Evolutionary conservation across 2,113 vertebrate genomes (phyloP).

Genomic region (Protobothrops mucrosquamatus): DNA sequence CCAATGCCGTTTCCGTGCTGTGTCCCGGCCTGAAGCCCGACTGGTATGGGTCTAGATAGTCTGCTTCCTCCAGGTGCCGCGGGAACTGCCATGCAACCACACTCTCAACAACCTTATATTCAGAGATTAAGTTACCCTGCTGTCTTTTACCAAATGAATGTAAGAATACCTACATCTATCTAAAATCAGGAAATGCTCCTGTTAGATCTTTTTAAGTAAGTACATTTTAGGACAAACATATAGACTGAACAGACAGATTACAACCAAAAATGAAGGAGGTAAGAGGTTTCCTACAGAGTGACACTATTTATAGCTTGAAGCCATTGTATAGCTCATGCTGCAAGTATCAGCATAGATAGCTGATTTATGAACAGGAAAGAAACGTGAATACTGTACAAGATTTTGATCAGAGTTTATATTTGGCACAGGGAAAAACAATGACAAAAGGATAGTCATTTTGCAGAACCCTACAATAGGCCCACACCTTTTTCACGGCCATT

Average conservation of each 20-base stretch:
- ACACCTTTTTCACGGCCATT: neutral
- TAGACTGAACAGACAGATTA: neutral
- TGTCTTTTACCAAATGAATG: neutral
- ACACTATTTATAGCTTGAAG: neutral
- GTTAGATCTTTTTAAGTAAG: neutral
- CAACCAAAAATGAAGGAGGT: neutral
- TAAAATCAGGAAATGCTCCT: neutral
- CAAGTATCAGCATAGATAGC: constrained; percentile 2
- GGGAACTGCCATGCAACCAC: too few relatives aligned
- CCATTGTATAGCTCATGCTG: neutral
- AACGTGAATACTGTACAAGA: constrained; percentile 3
- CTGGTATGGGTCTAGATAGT: too few relatives aligned
- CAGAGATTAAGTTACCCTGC: neutral
- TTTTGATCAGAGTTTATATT: neutral
- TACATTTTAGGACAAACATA: neutral
- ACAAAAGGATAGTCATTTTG: neutral
- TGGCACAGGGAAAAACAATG: neutral
- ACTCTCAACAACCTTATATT: too few relatives aligned
- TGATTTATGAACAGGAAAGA: neutral
- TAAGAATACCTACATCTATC: neutral
- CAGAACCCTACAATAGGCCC: neutral
- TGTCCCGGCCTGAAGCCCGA: too few relatives aligned
- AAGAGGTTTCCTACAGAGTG: neutral
- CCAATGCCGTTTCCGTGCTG: too few relatives aligned
- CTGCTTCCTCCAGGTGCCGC: too few relatives aligned